Evolutionary conservation across 2,113 vertebrate genomes (phyloP).

Genomic region (Cyprinodon tularosa): DNA sequence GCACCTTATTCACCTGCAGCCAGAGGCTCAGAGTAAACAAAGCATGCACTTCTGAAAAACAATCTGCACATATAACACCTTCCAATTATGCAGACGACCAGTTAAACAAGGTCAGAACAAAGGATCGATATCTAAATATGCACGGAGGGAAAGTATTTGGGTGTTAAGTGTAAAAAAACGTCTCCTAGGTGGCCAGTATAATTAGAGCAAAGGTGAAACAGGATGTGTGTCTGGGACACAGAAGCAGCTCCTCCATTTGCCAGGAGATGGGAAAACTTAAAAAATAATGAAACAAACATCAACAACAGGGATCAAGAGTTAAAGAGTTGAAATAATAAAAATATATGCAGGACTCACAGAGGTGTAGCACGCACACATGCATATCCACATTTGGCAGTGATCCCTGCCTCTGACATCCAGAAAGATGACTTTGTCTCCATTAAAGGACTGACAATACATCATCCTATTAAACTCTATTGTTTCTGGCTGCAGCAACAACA

Average conservation of each 20-base stretch:
- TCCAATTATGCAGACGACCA: conserved; percentile 41
- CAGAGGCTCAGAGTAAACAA: conserved; percentile 61
- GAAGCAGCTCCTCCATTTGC: no score
- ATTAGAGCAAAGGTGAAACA: conserved; percentile 30
- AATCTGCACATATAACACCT: conserved; percentile 53
- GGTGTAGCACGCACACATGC: neutral
- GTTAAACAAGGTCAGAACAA: conserved; percentile 62
- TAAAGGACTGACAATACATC: conserved; percentile 59
- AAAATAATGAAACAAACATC: neutral
- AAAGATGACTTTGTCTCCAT: conserved; percentile 62
- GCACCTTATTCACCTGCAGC: conserved; percentile 15
- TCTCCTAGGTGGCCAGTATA: conserved; percentile 33
- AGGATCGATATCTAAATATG: conserved; percentile 46
- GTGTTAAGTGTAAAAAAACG: conserved; percentile 38
- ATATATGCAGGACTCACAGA: no score
- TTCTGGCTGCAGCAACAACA: conserved; percentile 50
- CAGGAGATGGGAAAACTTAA: neutral
- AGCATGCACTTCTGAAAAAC: conserved; percentile 49
- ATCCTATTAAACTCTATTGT: conserved; percentile 60
- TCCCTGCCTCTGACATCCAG: conserved; percentile 36
- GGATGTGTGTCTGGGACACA: conserved; percentile 38
- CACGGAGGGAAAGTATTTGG: conserved; percentile 29
- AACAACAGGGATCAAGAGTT: neutral
- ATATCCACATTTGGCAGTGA: conserved; percentile 27
- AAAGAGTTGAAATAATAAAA: neutral